These are phyloP conservation scores for Platycnemis pennipes DNA, from an alignment of 2,888 invertebrate species.

Conservation along the genomic window DNA sequence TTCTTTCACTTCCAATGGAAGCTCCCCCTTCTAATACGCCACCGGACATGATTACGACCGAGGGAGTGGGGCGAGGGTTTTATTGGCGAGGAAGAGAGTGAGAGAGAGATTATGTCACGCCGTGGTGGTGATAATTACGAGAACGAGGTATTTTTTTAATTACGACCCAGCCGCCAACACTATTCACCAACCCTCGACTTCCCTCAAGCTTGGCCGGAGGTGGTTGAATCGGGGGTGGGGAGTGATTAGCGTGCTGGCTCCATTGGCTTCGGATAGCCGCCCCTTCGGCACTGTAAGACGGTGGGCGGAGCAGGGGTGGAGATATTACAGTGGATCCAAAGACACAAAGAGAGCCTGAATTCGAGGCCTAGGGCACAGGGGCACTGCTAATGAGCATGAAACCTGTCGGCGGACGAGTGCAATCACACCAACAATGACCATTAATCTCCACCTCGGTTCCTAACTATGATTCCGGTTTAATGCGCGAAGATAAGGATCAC, in stretches of 20 bases:
- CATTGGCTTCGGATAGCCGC: neutral
- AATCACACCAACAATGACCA: too few species aligned
- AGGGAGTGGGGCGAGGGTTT: neutral
- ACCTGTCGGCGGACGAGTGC: too few species aligned
- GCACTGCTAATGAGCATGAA: neutral
- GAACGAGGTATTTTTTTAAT: neutral
- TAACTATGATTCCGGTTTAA: too few species aligned
- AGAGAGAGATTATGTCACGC: neutral
- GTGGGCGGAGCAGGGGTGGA: neutral
- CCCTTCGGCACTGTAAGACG: neutral
- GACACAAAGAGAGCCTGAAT: neutral
- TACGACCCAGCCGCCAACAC: neutral
- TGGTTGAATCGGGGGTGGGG: neutral
- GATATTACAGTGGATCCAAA: neutral
- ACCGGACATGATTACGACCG: neutral
- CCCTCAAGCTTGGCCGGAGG: neutral
- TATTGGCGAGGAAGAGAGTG: neutral
- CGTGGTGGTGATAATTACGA: neutral
- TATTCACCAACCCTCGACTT: neutral
- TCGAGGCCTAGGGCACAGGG: neutral
- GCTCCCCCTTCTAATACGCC: neutral
- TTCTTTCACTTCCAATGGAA: too few species aligned
- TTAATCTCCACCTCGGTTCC: too few species aligned
- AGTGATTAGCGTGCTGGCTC: neutral
- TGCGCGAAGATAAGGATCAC: too few species aligned